phyloP scores from a whole-genome alignment of 37 sponge, comb jelly and placozoan species.

The Beroe forskalii region DNA sequence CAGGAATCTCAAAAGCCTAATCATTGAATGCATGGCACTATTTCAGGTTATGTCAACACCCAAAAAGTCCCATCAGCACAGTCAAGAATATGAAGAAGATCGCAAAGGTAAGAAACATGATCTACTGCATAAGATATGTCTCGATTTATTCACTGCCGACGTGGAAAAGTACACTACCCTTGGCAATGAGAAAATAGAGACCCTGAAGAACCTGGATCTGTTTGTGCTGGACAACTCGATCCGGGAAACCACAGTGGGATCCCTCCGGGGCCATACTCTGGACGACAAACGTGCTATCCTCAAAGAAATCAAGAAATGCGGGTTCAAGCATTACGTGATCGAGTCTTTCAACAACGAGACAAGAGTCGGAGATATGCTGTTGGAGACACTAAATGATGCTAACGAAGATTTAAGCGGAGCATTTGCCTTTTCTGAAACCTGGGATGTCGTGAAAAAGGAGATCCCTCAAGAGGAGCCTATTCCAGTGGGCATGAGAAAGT shows the following conservation, averaged over 20 bases:
- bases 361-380: constrained; percentile 67
- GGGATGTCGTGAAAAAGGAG: constrained; percentile 48
- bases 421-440: constrained; percentile 63
- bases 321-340: constrained; percentile 64
- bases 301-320: constrained; percentile 69
- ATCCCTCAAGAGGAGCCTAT: constrained; percentile 4
- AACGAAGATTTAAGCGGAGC: constrained; percentile 65
- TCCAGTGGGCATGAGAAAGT: constrained; percentile 62
- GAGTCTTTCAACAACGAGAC: constrained; percentile 67
- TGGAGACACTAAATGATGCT: constrained; percentile 19
- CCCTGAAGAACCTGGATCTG: constrained; percentile 62
- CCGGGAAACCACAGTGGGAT: constrained; percentile 69
- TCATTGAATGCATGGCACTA: too few species aligned
- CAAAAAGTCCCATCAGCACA: too few species aligned
- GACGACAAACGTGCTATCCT: constrained; percentile 68
- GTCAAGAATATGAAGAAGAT: too few species aligned
- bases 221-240: constrained; percentile 71
- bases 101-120: neutral
- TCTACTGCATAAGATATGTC: neutral
- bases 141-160: neutral
- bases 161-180: neutral
- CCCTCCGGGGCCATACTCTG: constrained; percentile 69
- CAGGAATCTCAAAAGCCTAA: too few species aligned
- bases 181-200: neutral
- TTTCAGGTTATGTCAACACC: too few species aligned